Evolutionary conservation across 2,888 invertebrate species (phyloP).

Genomic region (Cyaniris semiargus): DNA sequence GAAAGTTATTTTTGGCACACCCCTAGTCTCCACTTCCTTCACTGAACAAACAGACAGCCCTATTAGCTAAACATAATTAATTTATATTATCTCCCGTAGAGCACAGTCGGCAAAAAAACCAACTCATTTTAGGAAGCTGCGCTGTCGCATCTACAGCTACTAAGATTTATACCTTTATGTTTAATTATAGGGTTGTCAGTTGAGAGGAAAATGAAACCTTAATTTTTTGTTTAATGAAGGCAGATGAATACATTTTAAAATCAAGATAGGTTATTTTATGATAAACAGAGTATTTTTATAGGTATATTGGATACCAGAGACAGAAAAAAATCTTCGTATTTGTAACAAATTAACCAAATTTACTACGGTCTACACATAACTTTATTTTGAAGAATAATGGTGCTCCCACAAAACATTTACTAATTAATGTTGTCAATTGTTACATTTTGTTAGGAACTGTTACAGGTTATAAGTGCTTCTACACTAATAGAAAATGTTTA

Average conservation of each 20-base stretch:
- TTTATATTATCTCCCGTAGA: slow-evolving; percentile 61
- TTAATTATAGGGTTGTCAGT: slow-evolving; percentile 43
- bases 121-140: slow-evolving; percentile 60
- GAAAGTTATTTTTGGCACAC: slow-evolving; percentile 14
- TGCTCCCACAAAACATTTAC: no score
- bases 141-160: slow-evolving; percentile 44
- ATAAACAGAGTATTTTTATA: no score
- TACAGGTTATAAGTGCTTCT: no score
- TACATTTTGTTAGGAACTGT: no score
- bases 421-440: no score
- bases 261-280: not conserved
- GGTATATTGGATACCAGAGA: no score
- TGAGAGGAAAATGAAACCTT: no score
- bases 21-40: slow-evolving; percentile 39
- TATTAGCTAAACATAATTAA: slow-evolving; percentile 75
- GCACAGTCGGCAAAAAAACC: slow-evolving; percentile 47
- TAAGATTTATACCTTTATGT: slow-evolving; percentile 63
- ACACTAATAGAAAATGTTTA: no score
- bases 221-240: not conserved
- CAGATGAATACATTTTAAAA: not conserved
- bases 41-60: slow-evolving; percentile 47
- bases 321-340: no score
- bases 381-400: no score
- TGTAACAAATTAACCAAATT: no score
- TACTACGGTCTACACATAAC: no score